Base-by-base conservation (phyloP, 2,797 vertebrate genomes). In the Ataeniobius toweri region DNA sequence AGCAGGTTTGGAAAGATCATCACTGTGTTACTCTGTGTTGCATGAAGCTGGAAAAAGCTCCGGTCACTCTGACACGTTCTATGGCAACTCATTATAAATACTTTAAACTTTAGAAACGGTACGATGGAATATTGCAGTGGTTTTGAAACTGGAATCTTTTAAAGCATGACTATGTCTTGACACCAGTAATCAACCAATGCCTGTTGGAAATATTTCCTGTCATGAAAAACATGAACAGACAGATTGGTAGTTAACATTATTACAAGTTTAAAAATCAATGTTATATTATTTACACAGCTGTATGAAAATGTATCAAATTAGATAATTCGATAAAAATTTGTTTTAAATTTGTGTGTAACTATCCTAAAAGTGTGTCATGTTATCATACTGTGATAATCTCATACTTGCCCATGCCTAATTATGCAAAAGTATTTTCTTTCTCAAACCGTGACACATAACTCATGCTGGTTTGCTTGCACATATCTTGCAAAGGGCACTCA, bases 381-480 rank as follows among this genome's bases (percentile, higher is more conserved):
- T 46, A 46, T 14, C 24, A 46, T 44, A 24, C 3, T 44, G 1
- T 0, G 1, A 68, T 68, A 46, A n/a, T 46, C 41, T 68, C 41
- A n/a, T 69, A n/a, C 2, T 41, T 3, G 12, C 12, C 6, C 22
- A 69, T 69, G 12, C 13, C 24, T n/a, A 69, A n/a, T 69, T 44
- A 46, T 14, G n/a, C 59, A 84, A 82, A 88, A 82, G 80, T 69
- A 70, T 80, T 85, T 80, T 77, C 63, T 86, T 74, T 28, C 71
- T 55, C 74, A 53, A 80, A 87, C 72, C 78, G 79, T 86, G 72
- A 85, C 56, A 51, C 86, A 91, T 89, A 89, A 91, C 81, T 90
- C 85, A 86, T 76, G 80, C 48, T 70, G 85, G 74, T 79, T 84
- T 83, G 82, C 82, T 71, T 77, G 61, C 84, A 74, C 69, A 76